Evolutionary conservation across 1,140 invertebrate species (phyloP).

Genomic region (Drosophila asahinai): DNA sequence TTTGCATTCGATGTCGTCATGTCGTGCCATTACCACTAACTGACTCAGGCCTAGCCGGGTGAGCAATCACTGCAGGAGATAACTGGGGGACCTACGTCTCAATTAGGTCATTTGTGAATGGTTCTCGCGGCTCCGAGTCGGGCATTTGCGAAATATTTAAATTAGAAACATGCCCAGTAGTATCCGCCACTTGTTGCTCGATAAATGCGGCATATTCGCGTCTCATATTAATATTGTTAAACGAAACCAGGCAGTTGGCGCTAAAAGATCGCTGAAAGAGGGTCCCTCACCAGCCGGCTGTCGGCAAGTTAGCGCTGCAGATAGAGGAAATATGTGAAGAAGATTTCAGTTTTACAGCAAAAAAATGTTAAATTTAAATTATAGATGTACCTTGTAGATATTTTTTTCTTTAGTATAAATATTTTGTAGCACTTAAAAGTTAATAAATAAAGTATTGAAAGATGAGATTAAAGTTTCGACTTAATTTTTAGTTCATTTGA

Average conservation of each 20-base stretch:
- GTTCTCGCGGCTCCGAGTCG: not conserved
- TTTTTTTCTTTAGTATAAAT: no score
- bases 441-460: no score
- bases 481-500: no score
- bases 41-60: constrained; percentile 23
- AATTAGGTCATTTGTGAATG: constrained; percentile 72
- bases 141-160: constrained; percentile 67
- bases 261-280: constrained; percentile 17
- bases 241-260: constrained; percentile 42
- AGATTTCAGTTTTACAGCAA: not conserved
- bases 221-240: constrained; percentile 55
- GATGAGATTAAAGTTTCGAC: no score
- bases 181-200: constrained; percentile 64
- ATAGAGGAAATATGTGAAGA: not conserved
- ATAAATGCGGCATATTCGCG: constrained; percentile 41
- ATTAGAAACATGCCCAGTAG: constrained; percentile 69
- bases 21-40: constrained; percentile 19
- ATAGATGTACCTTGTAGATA: no score
- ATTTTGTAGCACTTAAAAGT: no score
- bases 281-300: constrained; percentile 8
- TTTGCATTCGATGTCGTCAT: constrained; percentile 46
- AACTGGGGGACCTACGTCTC: constrained; percentile 31
- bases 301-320: constrained; percentile 25
- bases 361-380: no score
- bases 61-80: constrained; percentile 23